Evolutionary conservation across 2,888 invertebrate genomes (phyloP), one percentile per base, ranked within the genome.

Genomic region (Antitype chi): DNA sequence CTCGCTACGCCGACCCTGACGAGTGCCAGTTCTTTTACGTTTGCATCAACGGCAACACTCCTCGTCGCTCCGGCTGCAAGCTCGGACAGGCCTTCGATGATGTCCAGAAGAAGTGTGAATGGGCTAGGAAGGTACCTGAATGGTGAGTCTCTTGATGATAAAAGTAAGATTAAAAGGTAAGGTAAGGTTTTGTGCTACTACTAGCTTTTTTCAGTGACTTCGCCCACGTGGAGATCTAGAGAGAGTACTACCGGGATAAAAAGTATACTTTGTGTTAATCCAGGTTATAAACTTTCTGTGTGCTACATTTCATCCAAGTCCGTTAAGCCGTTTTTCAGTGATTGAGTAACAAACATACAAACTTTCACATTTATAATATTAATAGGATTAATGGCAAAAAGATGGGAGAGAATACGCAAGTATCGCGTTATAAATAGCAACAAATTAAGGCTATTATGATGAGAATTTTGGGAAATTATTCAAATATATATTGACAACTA

Each of bases 21-120:
- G 99, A 99, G 93, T 99, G 99, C 89, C 99, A 99, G 95, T 99
- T 97, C 97, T 99, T 99, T 97, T 99, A 98, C 94, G 99, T 99
- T 17, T 99, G 99, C 94, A 98, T 99, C 88, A 99, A 99, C 90
- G 99, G 99, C 0, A 97, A 98, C 86, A 97, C 98, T 0, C 99
- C 99, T 0, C 97, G 99, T 32, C 97, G 99, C 78, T 98, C 98
- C 86, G 99, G 99, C 28, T 99, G 99, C 95, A 98, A 98, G 93
- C 97, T 98, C 47, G 99, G 99, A 5, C 98, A 98, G 93, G 99
- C 98, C 17, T 99, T 99, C 94, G 98, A 99, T 90, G 98, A 99
- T 74, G 97, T 97, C 17, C 97, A 96, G 78, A 98, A 98, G 90
- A 97, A 97, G 74, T 99, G 99, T 91, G 98, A 99, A 85, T 98